phyloP scores from a whole-genome alignment of 2,888 invertebrate genomes.

The Caenorhabditis zanzibari region DNA sequence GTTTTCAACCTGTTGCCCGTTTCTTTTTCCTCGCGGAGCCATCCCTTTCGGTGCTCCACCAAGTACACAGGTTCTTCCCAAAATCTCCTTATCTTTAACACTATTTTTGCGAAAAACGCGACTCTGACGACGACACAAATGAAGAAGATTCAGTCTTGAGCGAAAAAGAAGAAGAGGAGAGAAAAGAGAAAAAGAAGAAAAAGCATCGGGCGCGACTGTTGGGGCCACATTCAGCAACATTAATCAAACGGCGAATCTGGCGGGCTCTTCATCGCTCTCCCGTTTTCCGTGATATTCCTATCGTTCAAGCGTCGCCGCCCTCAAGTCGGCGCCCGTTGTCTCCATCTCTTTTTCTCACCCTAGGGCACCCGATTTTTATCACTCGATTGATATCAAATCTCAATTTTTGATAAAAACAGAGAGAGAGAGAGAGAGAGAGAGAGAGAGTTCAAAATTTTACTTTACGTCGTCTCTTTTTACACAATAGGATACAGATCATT shows the following conservation, averaged over 20 bases:
- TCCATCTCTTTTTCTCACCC: constrained; percentile 57
- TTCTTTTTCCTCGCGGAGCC: background rate
- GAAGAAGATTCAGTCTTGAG: constrained; percentile 30
- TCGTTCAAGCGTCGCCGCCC: constrained; percentile 53
- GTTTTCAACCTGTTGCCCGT: constrained; percentile 53
- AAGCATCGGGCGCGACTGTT: constrained; percentile 61
- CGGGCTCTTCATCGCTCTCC: constrained; percentile 58
- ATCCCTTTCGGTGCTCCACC: constrained; percentile 44
- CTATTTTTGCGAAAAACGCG: constrained; percentile 31
- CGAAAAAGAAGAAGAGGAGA: constrained; percentile 18
- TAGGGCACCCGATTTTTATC: constrained; percentile 55
- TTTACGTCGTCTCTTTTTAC: constrained; percentile 10
- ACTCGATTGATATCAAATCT: constrained; percentile 61
- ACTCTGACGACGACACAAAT: constrained; percentile 26
- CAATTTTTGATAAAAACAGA: constrained; percentile 42
- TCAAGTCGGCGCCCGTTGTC: constrained; percentile 32
- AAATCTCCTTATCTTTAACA: constrained; percentile 34
- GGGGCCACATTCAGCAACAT: constrained; percentile 68
- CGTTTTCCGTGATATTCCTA: constrained; percentile 59
- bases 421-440: constrained; percentile 33
- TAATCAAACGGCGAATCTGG: constrained; percentile 65
- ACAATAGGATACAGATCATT: constrained; percentile 5
- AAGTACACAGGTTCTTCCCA: constrained; percentile 56
- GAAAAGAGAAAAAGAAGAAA: constrained; percentile 46
- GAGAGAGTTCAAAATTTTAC: constrained; percentile 58